Evolutionary conservation across 2,797 vertebrate genomes (phyloP).

Genomic region (Pangasius larnaudii): DNA sequence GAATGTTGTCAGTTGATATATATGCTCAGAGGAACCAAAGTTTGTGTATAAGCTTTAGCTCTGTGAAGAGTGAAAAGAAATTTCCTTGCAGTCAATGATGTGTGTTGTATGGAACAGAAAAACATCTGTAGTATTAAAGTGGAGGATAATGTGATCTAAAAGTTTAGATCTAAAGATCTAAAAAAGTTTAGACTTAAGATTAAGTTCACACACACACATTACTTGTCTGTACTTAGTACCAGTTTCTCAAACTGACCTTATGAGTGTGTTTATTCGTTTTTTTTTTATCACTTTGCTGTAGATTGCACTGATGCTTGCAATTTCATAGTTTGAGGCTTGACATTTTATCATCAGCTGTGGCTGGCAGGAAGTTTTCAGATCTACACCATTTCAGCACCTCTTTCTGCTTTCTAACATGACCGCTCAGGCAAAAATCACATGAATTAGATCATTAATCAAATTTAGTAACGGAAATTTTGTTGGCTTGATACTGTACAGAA

Average conservation of each 20-base stretch:
- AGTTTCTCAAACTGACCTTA: not conserved
- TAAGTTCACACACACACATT: not conserved
- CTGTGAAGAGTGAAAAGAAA: not conserved
- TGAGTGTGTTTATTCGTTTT: not conserved
- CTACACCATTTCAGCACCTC: not conserved
- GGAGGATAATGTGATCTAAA: not conserved
- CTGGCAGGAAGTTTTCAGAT: not conserved
- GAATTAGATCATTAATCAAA: not conserved
- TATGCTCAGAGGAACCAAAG: conserved; percentile 28
- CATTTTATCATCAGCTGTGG: not conserved
- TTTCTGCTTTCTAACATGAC: not conserved
- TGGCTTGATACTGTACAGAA: conserved; percentile 4
- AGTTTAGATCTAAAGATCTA: too few species aligned
- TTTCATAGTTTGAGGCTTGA: not conserved
- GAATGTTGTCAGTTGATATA: conserved; percentile 4
- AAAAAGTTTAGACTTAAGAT: not conserved
- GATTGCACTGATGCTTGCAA: not conserved
- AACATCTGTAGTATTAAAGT: not conserved
- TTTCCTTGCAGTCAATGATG: not conserved
- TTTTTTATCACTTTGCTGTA: not conserved
- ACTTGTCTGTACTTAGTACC: not conserved
- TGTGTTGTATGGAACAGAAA: conserved; percentile 1
- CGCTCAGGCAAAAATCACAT: not conserved
- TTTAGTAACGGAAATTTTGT: not conserved
- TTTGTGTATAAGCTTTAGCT: conserved; percentile 20